Conservation (phyloP, 2,797 vertebrate genomes). For the Odontamblyopus lacepedii region DNA sequence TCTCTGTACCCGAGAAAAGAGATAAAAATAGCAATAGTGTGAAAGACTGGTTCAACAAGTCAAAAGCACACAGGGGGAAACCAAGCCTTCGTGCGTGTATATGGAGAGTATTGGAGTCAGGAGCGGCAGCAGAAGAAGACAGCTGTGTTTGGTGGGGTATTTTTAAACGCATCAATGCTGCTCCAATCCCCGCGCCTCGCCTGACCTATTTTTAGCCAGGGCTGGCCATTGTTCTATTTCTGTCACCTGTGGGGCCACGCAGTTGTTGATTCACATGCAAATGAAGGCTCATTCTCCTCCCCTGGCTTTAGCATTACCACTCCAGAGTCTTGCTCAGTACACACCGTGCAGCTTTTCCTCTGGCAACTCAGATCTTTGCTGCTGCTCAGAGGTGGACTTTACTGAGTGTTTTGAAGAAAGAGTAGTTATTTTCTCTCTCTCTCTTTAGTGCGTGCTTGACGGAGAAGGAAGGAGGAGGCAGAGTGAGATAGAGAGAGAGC, state of each 20-base stretch:
- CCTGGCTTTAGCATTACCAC: constrained; percentile 78
- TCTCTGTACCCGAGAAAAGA: constrained; percentile 59
- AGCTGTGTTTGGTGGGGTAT: constrained; percentile 99
- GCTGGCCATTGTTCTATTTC: constrained; percentile 99
- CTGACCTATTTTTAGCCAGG: constrained; percentile 99
- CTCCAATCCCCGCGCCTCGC: constrained; percentile 95
- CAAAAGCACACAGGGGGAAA: constrained; percentile 37
- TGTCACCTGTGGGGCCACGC: constrained; percentile 96
- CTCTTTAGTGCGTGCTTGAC: constrained; percentile 38
- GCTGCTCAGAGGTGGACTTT: constrained; percentile 38
- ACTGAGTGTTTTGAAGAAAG: constrained; percentile 49
- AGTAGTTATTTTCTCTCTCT: constrained; percentile 41
- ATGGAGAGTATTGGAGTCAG: constrained; percentile 68
- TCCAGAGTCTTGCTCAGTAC: constrained; percentile 67
- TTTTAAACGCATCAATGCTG: constrained; percentile 99
- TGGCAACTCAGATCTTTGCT: constrained; percentile 61
- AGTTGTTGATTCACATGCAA: constrained; percentile 99
- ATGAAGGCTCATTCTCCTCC: constrained; percentile 85
- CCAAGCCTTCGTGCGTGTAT: constrained; percentile 66
- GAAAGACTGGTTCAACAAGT: constrained; percentile 61
- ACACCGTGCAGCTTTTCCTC: constrained; percentile 57
- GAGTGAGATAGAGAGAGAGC: constrained; percentile 54
- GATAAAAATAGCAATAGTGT: constrained; percentile 52
- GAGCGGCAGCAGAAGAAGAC: constrained; percentile 84
- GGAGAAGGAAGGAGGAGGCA: neutral